Evolutionary conservation across 53 echinoderm and acorn worm species (phyloP), one percentile per base, ranked within the genome.

Genomic region (Astropecten irregularis): DNA sequence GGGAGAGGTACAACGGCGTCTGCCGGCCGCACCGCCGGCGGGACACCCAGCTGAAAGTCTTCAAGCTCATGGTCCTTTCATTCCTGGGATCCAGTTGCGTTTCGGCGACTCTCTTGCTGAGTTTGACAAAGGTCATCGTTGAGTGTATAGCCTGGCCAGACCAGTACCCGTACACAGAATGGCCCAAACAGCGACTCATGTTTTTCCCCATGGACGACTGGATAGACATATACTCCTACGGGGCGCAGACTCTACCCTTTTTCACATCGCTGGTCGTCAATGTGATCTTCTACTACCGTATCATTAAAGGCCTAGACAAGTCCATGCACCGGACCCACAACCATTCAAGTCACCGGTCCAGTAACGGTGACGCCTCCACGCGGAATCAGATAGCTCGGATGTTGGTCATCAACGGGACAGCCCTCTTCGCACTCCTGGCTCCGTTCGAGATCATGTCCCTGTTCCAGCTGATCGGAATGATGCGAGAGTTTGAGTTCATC

Each of bases 361-460:
- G 33, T 11, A 33, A 16, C 29, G 25, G 59, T 19, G 87, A 88
- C 27, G 22, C 87, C 14, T 40, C 73, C 22, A 85, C 65, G 9
- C 82, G 77, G 52, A 89, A 89, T 51, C 86, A 92, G 50, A 83
- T 89, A 14, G 84, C 92, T 14, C 35, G 77, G 69, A 92, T 92
- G 92, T 35, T 92, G 8, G 82, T 92, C 28, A 52, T 92, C 20
- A 92, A 92, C 71, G 92, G 92, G 11, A 50, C 76, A 13, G 54
- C 76, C 31, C 89, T 92, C 20, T 92, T 92, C 53, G 28, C 79
- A 6, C 83, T 86, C 62, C 61, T 89, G 34, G 86, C 92, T 13
- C 92, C 92, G 28, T 93, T 93, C 67, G 89, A 93, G 55, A 90
- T 90, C 51, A 74, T 93, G 32, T 93, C 93, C 13, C 53, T 84